These are phyloP conservation scores for Unio pictorum DNA, from an alignment of 2,888 invertebrate species.

Conservation along the genomic window DNA sequence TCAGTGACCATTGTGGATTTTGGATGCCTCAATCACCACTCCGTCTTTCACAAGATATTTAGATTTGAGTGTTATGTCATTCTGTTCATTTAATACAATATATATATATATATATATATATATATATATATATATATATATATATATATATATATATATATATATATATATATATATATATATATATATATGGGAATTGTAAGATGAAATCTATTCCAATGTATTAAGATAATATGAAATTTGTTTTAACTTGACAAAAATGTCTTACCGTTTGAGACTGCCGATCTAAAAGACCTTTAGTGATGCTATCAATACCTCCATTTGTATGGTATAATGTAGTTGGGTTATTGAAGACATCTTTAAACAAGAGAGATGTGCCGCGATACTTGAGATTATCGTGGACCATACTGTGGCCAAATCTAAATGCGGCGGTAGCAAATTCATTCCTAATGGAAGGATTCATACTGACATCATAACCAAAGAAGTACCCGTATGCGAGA, in stretches of 20 bases:
- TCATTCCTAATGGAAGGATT: neutral
- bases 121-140: too few species aligned
- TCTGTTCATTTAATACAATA: too few species aligned
- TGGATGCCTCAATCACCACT: too few species aligned
- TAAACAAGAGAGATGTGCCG: neutral
- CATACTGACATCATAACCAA: neutral
- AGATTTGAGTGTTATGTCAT: too few species aligned
- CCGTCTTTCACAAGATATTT: too few species aligned
- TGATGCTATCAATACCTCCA: neutral
- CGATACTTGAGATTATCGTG: neutral
- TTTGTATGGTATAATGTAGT: neutral
- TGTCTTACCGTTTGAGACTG: neutral
- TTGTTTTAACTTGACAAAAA: neutral
- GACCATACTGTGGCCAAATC: neutral
- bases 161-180: too few species aligned
- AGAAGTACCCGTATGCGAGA: neutral
- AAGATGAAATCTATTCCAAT: too few species aligned
- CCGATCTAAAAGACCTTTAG: neutral
- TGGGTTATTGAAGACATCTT: neutral
- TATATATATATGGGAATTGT: too few species aligned
- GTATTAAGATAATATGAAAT: too few species aligned
- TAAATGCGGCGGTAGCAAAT: neutral
- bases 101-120: too few species aligned
- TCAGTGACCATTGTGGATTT: too few species aligned
- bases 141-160: too few species aligned